Conservation (phyloP, 2,113 vertebrate species). For the Paedocypris sp. region DNA sequence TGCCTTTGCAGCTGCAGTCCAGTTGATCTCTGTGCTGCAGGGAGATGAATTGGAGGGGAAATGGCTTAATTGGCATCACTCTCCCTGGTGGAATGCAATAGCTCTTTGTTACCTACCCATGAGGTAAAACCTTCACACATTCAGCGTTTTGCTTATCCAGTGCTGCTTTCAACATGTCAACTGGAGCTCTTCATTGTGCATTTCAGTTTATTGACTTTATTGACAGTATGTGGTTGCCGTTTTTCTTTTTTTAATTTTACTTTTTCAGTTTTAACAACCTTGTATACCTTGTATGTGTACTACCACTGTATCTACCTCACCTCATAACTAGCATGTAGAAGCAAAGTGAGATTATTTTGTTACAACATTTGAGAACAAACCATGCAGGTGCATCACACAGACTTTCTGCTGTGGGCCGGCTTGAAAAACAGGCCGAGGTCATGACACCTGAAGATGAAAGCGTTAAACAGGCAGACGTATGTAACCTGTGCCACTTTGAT, state of each 20-base stretch:
- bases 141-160: too few relatives aligned
- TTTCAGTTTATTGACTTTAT: not conserved
- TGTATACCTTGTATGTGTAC: too few relatives aligned
- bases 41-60: slow-evolving; percentile 71
- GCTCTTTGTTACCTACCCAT: slow-evolving; percentile 40
- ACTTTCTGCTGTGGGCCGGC: slow-evolving; percentile 32
- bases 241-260: too few relatives aligned
- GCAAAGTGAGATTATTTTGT: not conserved
- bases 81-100: slow-evolving; percentile 67
- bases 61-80: slow-evolving; percentile 67
- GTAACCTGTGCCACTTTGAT: slow-evolving; percentile 59
- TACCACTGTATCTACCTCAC: too few relatives aligned
- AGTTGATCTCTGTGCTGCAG: slow-evolving; percentile 57
- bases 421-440: slow-evolving; percentile 45
- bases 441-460: slow-evolving; percentile 54
- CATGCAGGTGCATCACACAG: slow-evolving; percentile 10
- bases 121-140: slow-evolving; percentile 26
- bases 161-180: not conserved
- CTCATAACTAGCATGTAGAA: not conserved
- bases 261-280: too few relatives aligned
- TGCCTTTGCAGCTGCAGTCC: slow-evolving; percentile 55
- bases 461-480: slow-evolving; percentile 49
- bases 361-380: not conserved
- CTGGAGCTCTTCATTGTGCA: not conserved
- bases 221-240: not conserved